Conservation (phyloP, 1,140 invertebrate species). For the Drosophila takahashii region DNA sequence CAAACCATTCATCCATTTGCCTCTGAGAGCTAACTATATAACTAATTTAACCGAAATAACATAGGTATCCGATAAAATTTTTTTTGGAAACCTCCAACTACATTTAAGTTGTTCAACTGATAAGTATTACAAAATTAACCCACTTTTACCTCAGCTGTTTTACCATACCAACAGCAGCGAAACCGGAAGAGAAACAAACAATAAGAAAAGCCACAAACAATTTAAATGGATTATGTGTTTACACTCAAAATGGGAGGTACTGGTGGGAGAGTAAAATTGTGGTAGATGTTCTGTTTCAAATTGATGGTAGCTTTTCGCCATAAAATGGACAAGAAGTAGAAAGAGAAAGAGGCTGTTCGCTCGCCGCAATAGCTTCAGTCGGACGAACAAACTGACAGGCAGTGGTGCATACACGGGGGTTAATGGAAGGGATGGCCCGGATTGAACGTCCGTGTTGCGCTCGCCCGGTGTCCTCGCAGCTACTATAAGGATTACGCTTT, state of each 20-base stretch:
- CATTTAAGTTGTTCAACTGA: no score
- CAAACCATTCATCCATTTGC: no score
- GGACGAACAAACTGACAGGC: slow-evolving; percentile 60
- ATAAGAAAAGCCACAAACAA: slow-evolving; percentile 78
- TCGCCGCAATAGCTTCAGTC: slow-evolving; percentile 37
- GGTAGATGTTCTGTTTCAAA: slow-evolving; percentile 23
- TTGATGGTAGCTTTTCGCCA: slow-evolving; percentile 37
- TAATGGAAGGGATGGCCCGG: slow-evolving; percentile 8
- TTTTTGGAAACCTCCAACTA: no score
- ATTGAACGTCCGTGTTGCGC: slow-evolving; percentile 28
- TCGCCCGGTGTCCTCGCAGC: slow-evolving; percentile 33
- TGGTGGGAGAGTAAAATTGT: slow-evolving; percentile 9
- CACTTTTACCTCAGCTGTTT: neutral
- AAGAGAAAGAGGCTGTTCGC: slow-evolving; percentile 46
- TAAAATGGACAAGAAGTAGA: slow-evolving; percentile 36
- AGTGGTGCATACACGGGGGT: slow-evolving; percentile 48
- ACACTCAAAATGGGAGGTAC: slow-evolving; percentile 57
- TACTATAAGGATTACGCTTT: slow-evolving; percentile 59
- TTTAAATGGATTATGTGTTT: slow-evolving; percentile 81
- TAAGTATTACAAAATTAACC: neutral
- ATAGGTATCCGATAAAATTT: no score
- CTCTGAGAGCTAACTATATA: no score
- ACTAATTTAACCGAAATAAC: no score
- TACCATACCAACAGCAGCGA: slow-evolving; percentile 49
- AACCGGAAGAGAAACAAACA: slow-evolving; percentile 65